Evolutionary conservation across 2,797 vertebrate species (phyloP), one percentile per base, ranked within the genome.

Genomic region (Rhinella marina): DNA sequence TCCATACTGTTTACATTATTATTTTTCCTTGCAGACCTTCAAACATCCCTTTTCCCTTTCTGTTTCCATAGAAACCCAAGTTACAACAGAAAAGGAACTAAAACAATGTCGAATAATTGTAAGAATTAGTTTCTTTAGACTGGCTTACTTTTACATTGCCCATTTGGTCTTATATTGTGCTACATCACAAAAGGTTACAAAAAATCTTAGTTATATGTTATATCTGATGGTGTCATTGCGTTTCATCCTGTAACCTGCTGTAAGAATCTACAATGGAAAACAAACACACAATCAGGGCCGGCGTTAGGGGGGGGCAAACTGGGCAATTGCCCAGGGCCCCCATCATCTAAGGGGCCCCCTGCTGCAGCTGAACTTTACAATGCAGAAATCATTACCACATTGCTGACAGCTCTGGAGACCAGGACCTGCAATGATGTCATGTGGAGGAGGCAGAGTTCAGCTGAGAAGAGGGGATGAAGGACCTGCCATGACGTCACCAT

Each of bases 1-100:
- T 66, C n/a, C 81, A 27, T 52, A 25, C 61, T 82, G 62, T 82
- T 82, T 82, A 82, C 62, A 82, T 82, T 25, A 66, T 70, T 32
- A 72, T 56, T 59, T 75, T 41, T 48, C 7, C 16, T 84, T 23
- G 12, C 25, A 25, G 70, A 72, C 8, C 70, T 57, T 59, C 25
- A 57, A 5, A 57, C 27, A 59, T 57, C 41, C 23, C 16, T 84
- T 84, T 75, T 48, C 27, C 2, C n/a, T n/a, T n/a, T 23, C 27
- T 11, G 13, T 84, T 73, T 16, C 70, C 54, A 56, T 19, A 17
- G 50, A 27, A 68, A 72, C 64, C 8, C 25, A n/a, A 19, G 50
- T 52, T 9, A 29, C 41, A 72, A 10, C 19, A 25, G 16, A 32
- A 12, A 29, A 73, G n/a, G 54, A n/a, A n/a, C 2, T 48, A 70